Evolutionary conservation across 2,888 invertebrate genomes (phyloP).

Genomic region (Celastrina argiolus): DNA sequence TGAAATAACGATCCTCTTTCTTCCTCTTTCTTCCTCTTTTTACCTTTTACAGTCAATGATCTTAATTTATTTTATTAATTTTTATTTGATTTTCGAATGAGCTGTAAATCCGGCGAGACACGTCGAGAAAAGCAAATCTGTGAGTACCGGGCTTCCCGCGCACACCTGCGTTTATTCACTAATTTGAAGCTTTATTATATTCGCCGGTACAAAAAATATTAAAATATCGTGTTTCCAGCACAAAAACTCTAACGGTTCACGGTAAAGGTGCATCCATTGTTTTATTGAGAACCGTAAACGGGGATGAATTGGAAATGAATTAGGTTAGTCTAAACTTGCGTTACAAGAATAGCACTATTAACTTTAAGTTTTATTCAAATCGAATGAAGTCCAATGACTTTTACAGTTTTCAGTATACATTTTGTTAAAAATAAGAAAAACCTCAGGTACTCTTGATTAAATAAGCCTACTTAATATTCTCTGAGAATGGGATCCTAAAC

Average conservation of each 20-base stretch:
- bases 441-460: background rate
- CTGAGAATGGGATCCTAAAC: background rate
- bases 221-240: slow-evolving; percentile 33
- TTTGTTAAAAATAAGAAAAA: background rate
- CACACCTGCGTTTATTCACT: slow-evolving; percentile 29
- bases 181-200: slow-evolving; percentile 33
- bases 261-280: slow-evolving; percentile 15
- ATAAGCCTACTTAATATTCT: background rate
- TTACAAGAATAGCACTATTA: background rate
- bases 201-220: slow-evolving; percentile 31
- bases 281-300: background rate
- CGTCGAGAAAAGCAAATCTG: background rate
- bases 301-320: background rate
- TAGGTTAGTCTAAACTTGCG: background rate
- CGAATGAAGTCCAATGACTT: background rate
- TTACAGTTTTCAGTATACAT: background rate
- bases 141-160: slow-evolving; percentile 10
- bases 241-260: slow-evolving; percentile 23
- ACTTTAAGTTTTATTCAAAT: background rate
- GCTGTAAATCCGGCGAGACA: background rate
- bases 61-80: background rate
- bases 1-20: background rate
- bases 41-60: too few relatives aligned
- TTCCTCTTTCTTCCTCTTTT: background rate
- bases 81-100: background rate